Conservation (phyloP, 2,797 vertebrate species). For the Sebastes iracundus region DNA sequence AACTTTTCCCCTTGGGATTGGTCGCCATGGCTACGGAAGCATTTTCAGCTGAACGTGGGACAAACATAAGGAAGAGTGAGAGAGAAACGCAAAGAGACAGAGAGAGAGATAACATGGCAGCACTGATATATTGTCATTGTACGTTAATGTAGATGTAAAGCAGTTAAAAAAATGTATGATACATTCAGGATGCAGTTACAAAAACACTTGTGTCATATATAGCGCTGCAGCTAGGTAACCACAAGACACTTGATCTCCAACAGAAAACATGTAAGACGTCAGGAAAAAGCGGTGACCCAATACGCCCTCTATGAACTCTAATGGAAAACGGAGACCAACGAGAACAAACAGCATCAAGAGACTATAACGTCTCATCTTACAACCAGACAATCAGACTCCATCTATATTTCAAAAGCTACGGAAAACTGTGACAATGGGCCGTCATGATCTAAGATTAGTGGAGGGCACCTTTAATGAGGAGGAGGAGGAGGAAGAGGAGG, state of each 20-base stretch:
- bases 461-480: constrained; percentile 65
- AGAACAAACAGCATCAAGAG: constrained; percentile 67
- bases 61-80: constrained; percentile 46
- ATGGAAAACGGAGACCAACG: constrained; percentile 62
- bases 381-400: constrained; percentile 72
- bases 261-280: constrained; percentile 46
- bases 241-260: constrained; percentile 58
- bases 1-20: constrained; percentile 77
- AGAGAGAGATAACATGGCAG: constrained; percentile 19
- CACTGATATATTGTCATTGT: background rate
- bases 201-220: constrained; percentile 25
- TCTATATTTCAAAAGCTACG: constrained; percentile 80
- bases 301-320: constrained; percentile 10
- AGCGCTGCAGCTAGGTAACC: constrained; percentile 22
- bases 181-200: constrained; percentile 10
- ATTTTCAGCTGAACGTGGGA: constrained; percentile 67
- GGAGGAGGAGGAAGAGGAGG: constrained; percentile 41
- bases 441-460: constrained; percentile 71
- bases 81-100: background rate
- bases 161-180: too few species aligned
- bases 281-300: constrained; percentile 54
- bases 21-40: constrained; percentile 79
- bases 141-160: background rate
- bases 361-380: constrained; percentile 72
- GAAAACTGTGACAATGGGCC: constrained; percentile 75